Conservation (phyloP, 2,797 vertebrate species). For the Pteronotus mesoamericanus region DNA sequence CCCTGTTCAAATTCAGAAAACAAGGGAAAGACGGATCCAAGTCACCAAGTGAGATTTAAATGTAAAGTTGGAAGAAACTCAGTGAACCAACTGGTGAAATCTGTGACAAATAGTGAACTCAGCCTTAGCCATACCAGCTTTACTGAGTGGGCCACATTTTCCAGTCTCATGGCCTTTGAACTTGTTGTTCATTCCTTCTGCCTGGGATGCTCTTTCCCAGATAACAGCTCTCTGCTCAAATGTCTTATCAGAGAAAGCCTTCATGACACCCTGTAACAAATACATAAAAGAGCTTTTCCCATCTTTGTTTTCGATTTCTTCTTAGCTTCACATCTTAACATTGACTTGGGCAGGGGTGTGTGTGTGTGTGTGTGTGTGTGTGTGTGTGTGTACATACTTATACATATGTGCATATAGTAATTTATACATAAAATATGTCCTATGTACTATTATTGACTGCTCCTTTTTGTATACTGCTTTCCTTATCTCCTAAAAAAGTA, state of each 20-base stretch:
- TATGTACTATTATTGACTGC: not conserved
- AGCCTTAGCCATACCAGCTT: not conserved
- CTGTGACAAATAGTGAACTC: not conserved
- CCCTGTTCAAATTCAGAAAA: not conserved
- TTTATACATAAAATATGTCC: too few relatives aligned
- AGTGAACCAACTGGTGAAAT: not conserved
- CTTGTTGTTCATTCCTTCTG: not conserved
- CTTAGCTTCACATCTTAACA: not conserved
- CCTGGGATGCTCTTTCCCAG: not conserved
- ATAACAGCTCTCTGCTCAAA: not conserved
- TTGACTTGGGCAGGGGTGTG: not conserved
- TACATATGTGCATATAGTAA: too few relatives aligned
- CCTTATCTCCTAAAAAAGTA: not conserved
- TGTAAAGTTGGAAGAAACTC: not conserved
- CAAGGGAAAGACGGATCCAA: not conserved
- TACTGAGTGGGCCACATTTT: not conserved
- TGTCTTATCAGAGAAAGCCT: not conserved
- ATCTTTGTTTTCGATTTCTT: not conserved
- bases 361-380: too few relatives aligned
- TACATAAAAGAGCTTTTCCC: not conserved
- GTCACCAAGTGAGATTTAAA: not conserved
- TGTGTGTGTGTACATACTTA: too few relatives aligned
- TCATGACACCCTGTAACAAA: not conserved
- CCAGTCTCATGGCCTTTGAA: not conserved
- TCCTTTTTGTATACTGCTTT: not conserved